These are phyloP conservation scores for Dryomyza anilis DNA, from an alignment of 2,888 invertebrate species.

Conservation along the genomic window DNA sequence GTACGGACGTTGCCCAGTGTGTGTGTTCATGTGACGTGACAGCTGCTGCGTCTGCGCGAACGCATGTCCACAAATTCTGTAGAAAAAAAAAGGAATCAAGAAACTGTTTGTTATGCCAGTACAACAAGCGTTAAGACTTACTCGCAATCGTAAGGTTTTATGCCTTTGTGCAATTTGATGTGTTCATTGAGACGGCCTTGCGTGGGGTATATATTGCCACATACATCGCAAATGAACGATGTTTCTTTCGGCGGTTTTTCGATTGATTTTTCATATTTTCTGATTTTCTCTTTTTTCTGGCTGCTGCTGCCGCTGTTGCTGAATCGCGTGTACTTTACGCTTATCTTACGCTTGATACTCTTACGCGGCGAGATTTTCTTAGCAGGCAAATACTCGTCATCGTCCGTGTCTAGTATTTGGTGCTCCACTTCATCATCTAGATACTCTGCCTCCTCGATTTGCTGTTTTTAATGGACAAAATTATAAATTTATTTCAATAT, in stretches of 20 bases:
- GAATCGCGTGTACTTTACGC: conserved; percentile 24
- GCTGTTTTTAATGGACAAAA: no score
- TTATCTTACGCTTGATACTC: conserved; percentile 2
- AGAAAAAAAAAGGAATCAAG: no score
- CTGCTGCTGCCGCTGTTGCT: neutral
- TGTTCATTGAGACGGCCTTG: conserved; percentile 58
- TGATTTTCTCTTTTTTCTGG: conserved; percentile 4
- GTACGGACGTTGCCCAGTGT: conserved; percentile 60
- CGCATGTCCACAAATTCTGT: conserved; percentile 56
- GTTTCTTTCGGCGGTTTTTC: conserved; percentile 44
- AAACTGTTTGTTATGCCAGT: no score
- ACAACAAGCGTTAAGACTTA: no score
- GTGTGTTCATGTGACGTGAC: conserved; percentile 60
- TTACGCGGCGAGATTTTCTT: conserved; percentile 7
- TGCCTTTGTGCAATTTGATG: conserved; percentile 57
- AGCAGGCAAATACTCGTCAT: conserved; percentile 46
- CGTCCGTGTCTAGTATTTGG: conserved; percentile 41
- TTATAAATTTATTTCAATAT: no score
- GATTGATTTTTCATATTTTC: conserved; percentile 16
- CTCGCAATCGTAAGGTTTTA: conserved; percentile 60
- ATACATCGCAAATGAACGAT: conserved; percentile 57
- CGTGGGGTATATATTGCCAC: conserved; percentile 58
- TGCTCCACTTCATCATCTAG: conserved; percentile 48
- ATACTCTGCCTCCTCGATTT: conserved; percentile 46
- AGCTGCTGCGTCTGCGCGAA: conserved; percentile 59